Evolutionary conservation across 2,797 vertebrate genomes (phyloP).

Genomic region (Telmatherina bonti): DNA sequence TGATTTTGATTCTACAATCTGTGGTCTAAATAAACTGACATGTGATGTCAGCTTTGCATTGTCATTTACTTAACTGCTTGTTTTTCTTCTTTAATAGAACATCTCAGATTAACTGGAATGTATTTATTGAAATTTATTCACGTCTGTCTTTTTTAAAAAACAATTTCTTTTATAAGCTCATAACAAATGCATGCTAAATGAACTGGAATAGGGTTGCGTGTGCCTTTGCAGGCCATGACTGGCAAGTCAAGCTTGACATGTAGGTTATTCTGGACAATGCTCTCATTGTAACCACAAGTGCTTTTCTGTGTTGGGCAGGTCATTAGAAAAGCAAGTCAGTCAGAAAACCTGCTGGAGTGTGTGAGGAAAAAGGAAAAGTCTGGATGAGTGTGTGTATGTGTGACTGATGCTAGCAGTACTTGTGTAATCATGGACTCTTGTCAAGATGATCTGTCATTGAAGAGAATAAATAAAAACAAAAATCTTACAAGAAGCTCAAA

Average conservation of each 20-base stretch:
- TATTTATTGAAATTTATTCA: background rate
- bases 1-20: no score
- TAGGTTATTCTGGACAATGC: constrained; percentile 75
- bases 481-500: constrained; percentile 79
- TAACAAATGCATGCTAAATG: constrained; percentile 5
- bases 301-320: constrained; percentile 64
- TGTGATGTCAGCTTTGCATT: background rate
- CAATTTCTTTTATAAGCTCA: no score
- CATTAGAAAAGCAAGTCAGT: constrained; percentile 74
- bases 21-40: no score
- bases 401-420: background rate
- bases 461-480: constrained; percentile 2
- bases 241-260: constrained; percentile 74
- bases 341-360: constrained; percentile 71
- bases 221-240: constrained; percentile 46
- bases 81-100: constrained; percentile 14
- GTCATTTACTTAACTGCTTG: background rate
- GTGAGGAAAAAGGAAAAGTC: constrained; percentile 38
- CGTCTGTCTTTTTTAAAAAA: background rate
- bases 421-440: background rate
- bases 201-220: constrained; percentile 37
- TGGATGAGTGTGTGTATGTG: background rate
- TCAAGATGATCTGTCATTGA: background rate
- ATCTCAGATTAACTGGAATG: background rate
- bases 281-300: constrained; percentile 67